Percentiles rank a stretch among this genome's conserved stretches.
phyloP scores from a whole-genome alignment of 1,140 invertebrate genomes.

The Cyclina sinensis region DNA sequence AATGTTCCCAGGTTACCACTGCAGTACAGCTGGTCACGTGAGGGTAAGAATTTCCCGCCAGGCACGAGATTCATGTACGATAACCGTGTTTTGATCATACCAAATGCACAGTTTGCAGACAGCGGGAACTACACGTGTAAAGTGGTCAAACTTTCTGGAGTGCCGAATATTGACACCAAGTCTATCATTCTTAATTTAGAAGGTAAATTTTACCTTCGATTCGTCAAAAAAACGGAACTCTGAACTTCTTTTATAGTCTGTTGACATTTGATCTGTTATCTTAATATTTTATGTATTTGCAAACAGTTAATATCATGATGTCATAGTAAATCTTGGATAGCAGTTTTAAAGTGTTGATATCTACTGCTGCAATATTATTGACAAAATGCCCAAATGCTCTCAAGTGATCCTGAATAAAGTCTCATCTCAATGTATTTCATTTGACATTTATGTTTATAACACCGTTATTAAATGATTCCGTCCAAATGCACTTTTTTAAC shows the following conservation, averaged over 20 bases:
- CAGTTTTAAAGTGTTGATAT: no score
- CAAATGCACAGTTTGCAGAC: slow-evolving; percentile 95
- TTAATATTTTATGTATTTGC: neutral
- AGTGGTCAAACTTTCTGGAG: slow-evolving; percentile 89
- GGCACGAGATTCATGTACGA: slow-evolving; percentile 91
- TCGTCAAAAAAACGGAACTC: neutral
- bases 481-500: no score
- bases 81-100: slow-evolving; percentile 95
- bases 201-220: slow-evolving; percentile 20
- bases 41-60: slow-evolving; percentile 90
- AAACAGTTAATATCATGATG: neutral
- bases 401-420: no score
- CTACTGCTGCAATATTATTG: no score
- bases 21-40: slow-evolving; percentile 78
- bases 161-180: slow-evolving; percentile 44
- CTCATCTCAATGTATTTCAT: no score
- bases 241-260: neutral
- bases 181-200: slow-evolving; percentile 36
- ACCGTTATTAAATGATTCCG: no score
- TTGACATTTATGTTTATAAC: no score
- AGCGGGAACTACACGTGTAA: slow-evolving; percentile 97
- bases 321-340: no score
- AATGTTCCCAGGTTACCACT: slow-evolving; percentile 70
- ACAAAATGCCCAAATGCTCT: no score
- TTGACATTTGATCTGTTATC: neutral